Base-by-base conservation (phyloP, 1,140 invertebrate genomes). In the Lepidostoma basale region DNA sequence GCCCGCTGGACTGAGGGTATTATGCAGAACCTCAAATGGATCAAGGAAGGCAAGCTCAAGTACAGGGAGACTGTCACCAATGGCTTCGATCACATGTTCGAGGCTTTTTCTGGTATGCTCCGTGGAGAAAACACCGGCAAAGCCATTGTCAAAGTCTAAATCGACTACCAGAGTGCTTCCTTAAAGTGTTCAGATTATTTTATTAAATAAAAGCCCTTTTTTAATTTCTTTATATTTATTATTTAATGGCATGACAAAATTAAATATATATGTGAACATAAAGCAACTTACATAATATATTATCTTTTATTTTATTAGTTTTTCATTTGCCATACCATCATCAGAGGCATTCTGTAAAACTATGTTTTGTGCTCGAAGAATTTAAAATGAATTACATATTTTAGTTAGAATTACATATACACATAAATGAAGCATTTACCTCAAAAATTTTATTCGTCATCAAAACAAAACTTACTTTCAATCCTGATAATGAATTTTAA, bases 81-180 rank as follows among this genome's bases (percentile, higher is more conserved):
- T 25, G 89, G 88, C 2, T 90, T 91, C 72, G 86, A 89, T 39
- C 86, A 87, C 56, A 86, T 88, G 77, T 84, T 83, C 16, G 74
- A 85, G 14, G 88, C 88, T 9, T 90, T 90, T 72, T 77, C 85
- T 40, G 84, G 83, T 22, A 49, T 49, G 45, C 45, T 49, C 9
- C 45, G 45, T 3, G 45, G 45, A 23, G 45, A 49, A 25, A 49
- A 3, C 4, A 49, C 45, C 18, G 14, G 26, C 26, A 22, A 20
- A 47, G 3, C 20, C 14, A 47, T 90, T 62, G 84, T 90, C 5
- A 83, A 85, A 78, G 80, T 77, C 9, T 79, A 58, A 58, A 36
- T 36, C n/a, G n/a, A n/a, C n/a, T n/a, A n/a, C n/a, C n/a, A n/a
- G n/a, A n/a, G n/a, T n/a, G n/a, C n/a, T n/a, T n/a, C n/a, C n/a